phyloP scores from a whole-genome alignment of 2,888 invertebrate species.

The Eulithis prunata region DNA sequence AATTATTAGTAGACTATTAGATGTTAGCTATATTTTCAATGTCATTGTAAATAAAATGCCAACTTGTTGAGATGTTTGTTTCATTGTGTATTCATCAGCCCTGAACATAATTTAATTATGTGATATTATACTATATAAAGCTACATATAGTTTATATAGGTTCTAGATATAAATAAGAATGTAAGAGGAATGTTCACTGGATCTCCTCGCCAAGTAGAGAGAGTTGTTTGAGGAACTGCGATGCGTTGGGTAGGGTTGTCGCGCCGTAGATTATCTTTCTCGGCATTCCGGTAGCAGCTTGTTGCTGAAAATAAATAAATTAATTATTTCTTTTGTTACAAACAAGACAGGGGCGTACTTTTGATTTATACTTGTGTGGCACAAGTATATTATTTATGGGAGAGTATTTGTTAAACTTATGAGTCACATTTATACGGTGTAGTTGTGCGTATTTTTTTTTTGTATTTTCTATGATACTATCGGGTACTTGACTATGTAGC shows the following conservation, averaged over 20 bases:
- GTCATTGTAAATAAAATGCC: constrained; percentile 85
- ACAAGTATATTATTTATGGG: too few relatives aligned
- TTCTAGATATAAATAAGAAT: constrained; percentile 41
- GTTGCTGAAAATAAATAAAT: constrained; percentile 84
- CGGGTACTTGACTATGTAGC: too few relatives aligned
- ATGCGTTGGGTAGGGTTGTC: constrained; percentile 96
- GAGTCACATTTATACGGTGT: too few relatives aligned
- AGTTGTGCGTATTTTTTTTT: too few relatives aligned
- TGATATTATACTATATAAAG: too few relatives aligned
- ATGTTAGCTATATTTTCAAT: constrained; percentile 85
- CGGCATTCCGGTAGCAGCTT: constrained; percentile 85
- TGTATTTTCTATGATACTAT: too few relatives aligned
- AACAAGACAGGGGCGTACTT: too few relatives aligned
- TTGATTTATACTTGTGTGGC: too few relatives aligned
- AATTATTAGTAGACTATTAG: constrained; percentile 81
- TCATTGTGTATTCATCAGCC: constrained; percentile 60
- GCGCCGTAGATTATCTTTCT: constrained; percentile 97
- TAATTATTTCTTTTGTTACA: too few relatives aligned
- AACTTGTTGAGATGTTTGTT: constrained; percentile 81
- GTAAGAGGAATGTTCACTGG: constrained; percentile 74
- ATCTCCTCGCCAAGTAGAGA: constrained; percentile 91
- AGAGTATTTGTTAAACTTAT: too few relatives aligned
- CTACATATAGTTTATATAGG: constrained; percentile 45
- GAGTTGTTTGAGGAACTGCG: constrained; percentile 96
- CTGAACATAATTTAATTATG: constrained; percentile 49